These are phyloP conservation scores for Stenichneumon culpator DNA, from an alignment of 2,888 invertebrate genomes.

Conservation along the genomic window DNA sequence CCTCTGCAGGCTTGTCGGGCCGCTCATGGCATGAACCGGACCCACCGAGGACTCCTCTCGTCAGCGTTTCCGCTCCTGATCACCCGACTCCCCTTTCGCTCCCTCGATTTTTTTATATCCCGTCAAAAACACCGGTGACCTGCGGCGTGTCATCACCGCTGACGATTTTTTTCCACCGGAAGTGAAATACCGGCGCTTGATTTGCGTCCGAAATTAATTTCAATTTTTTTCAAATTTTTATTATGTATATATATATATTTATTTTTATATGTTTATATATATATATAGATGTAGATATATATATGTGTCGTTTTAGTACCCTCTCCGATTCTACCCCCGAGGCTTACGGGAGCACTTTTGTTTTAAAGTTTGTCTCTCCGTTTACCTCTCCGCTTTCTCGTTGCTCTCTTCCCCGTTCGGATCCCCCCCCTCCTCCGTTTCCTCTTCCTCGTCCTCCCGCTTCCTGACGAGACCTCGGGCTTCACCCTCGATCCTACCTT, in stretches of 20 bases:
- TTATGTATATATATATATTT: no score
- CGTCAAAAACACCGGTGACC: slow-evolving; percentile 74
- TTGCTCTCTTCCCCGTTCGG: slow-evolving; percentile 15
- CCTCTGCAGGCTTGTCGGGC: slow-evolving; percentile 70
- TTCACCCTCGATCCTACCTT: slow-evolving; percentile 22
- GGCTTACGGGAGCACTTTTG: slow-evolving; percentile 20
- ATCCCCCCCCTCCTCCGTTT: slow-evolving; percentile 7
- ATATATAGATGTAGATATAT: background rate
- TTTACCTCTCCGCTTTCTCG: background rate
- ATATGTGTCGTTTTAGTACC: background rate
- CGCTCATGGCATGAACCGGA: slow-evolving; percentile 78
- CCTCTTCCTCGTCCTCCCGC: background rate
- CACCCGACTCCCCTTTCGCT: slow-evolving; percentile 15
- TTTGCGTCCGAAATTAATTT: background rate
- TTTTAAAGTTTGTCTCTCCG: background rate
- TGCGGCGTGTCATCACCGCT: slow-evolving; percentile 80
- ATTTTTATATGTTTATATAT: no score
- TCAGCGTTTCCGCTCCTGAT: slow-evolving; percentile 80
- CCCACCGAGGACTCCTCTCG: slow-evolving; percentile 82
- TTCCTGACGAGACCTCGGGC: background rate
- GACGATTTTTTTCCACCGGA: slow-evolving; percentile 59
- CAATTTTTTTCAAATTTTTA: background rate
- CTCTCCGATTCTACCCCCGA: slow-evolving; percentile 19
- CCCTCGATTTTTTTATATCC: slow-evolving; percentile 34
- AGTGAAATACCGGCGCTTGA: background rate